Evolutionary conservation across 2,888 invertebrate species (phyloP).

Genomic region (Drosophila melanosoma): DNA sequence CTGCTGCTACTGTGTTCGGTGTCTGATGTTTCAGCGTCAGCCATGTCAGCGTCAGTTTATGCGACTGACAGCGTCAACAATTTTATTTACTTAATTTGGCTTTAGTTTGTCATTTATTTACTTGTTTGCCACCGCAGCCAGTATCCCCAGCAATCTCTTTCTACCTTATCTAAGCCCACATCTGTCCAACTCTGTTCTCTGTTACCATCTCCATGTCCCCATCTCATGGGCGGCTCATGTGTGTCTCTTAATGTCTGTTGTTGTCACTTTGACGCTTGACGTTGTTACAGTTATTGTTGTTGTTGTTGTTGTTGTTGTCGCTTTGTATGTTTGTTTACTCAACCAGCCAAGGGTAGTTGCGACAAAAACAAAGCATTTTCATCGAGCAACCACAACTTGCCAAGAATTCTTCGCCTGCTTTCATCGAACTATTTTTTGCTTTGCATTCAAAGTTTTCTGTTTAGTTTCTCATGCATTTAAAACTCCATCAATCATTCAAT

Average conservation of each 20-base stretch:
- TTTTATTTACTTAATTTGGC: constrained; percentile 81
- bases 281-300: constrained; percentile 51
- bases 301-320: constrained; percentile 16
- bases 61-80: constrained; percentile 75
- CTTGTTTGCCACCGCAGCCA: constrained; percentile 66
- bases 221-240: constrained; percentile 41
- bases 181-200: neutral
- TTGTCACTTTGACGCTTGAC: constrained; percentile 78
- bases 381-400: neutral
- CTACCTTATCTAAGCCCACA: constrained; percentile 16
- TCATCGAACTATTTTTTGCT: neutral
- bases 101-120: constrained; percentile 81
- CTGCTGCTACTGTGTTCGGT: constrained; percentile 15
- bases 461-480: neutral
- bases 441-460: neutral
- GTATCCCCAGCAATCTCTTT: constrained; percentile 12
- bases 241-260: constrained; percentile 71
- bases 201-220: constrained; percentile 20
- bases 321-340: constrained; percentile 20
- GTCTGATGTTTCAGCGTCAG: constrained; percentile 41
- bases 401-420: neutral
- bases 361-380: constrained; percentile 9
- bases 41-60: constrained; percentile 75
- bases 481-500: constrained; percentile 1
- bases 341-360: constrained; percentile 27